These are phyloP conservation scores for Melospiza melodia DNA, from an alignment of 2,113 vertebrate species.

Conservation along the genomic window DNA sequence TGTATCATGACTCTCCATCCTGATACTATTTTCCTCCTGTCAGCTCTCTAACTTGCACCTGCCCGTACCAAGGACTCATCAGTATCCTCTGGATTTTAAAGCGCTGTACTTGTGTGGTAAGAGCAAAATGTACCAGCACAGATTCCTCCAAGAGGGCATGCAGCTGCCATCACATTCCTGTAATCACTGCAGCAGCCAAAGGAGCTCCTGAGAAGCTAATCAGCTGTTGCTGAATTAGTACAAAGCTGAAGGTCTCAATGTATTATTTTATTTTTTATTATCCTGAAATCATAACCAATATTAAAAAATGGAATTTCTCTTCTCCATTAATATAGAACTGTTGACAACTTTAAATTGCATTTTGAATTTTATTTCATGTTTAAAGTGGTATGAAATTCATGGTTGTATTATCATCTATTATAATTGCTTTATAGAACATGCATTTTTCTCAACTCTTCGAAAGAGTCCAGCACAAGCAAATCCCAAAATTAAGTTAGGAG, in stretches of 20 bases:
- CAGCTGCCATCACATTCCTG: neutral
- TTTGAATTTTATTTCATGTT: neutral
- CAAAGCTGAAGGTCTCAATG: neutral
- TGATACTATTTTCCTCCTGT: rapidly evolving
- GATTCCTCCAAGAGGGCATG: neutral
- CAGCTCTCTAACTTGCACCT: neutral
- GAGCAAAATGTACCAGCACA: neutral
- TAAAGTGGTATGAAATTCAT: neutral
- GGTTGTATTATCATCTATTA: neutral
- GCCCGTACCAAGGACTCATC: neutral
- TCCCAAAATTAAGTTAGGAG: neutral
- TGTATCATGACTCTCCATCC: neutral
- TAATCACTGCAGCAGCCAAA: neutral
- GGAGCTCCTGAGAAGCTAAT: neutral
- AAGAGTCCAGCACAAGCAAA: neutral
- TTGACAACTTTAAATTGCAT: neutral
- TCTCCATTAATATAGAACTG: neutral
- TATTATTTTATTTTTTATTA: neutral
- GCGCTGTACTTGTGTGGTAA: neutral
- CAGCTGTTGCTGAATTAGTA: neutral
- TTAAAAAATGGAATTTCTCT: neutral
- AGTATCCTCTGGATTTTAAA: neutral
- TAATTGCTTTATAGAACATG: neutral
- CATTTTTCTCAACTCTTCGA: neutral
- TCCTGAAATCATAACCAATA: neutral